Base-by-base conservation (phyloP, 2,113 vertebrate species). In the Takifugu bimaculatus region DNA sequence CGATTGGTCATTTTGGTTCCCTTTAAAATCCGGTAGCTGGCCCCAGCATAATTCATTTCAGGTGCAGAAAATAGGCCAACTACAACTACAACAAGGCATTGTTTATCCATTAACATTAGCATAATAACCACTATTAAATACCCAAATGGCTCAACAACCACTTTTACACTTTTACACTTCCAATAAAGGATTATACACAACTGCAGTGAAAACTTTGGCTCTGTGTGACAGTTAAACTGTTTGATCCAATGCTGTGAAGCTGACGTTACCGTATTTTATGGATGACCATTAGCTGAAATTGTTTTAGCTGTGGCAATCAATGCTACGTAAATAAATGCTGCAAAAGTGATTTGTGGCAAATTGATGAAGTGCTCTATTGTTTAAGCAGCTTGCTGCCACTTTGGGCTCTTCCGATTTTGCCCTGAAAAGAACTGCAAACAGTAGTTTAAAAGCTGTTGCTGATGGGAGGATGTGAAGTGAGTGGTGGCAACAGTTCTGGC, bases 101-200 rank as follows among this genome's bases (percentile, higher is more conserved):
- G 57, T 65, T 65, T 63, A 74, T 35, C 65, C 64, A 28, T 63
- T 32, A 62, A 39, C 28, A 48, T 12, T 0, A 49, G 68, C 70
- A 68, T 69, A 73, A 29, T 26, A 70, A 70, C 74, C 74, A 71
- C 48, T 28, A 67, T 75, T 77, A 58, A 57, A 54, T 6, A 26
- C 65, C 39, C 67, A 44, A 60, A 74, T 53, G 68, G 63, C 65
- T 68, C 25, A 45, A 75, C 35, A 77, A 74, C 71, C 73, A 49
- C 61, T 71, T 81, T 79, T 74, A 78, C 73, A 49, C 61, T 71
- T 81, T 79, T 74, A 78, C 58, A 15, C 57, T 2, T 26, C 62
- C 20, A 70, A 74, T 82, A 80, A 84, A 85, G 49, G 50, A 43
- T 51, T 47, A 48, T 48, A 48, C 44, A 13, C 26, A 26, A 43